These are phyloP conservation scores for Rhea pennata DNA, from an alignment of 2,113 vertebrate species.

Conservation along the genomic window DNA sequence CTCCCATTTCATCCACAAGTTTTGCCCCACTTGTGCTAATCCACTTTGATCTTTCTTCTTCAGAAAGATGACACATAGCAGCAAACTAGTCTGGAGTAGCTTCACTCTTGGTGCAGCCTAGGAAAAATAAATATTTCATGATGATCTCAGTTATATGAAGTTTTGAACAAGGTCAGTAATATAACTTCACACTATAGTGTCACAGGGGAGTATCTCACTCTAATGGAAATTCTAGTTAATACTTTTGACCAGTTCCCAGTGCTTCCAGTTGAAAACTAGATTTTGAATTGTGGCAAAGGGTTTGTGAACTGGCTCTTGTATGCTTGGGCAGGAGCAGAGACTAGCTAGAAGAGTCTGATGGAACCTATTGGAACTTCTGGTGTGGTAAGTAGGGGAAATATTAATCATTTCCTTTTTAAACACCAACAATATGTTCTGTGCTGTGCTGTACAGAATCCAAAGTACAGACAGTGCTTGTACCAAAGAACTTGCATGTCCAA, in stretches of 20 bases:
- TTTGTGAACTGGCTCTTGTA: background rate
- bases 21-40: background rate
- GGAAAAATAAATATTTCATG: background rate
- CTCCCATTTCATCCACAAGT: background rate
- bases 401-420: slow-evolving; percentile 39
- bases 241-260: background rate
- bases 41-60: background rate
- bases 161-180: background rate
- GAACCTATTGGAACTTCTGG: slow-evolving; percentile 22
- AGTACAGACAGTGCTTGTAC: slow-evolving; percentile 42
- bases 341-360: background rate
- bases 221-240: background rate
- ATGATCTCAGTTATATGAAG: background rate
- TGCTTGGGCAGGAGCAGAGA: background rate
- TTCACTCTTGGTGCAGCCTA: background rate
- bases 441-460: slow-evolving; percentile 20
- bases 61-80: background rate
- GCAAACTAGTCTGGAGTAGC: background rate
- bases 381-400: slow-evolving; percentile 13
- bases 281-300: background rate
- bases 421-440: slow-evolving; percentile 13
- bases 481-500: slow-evolving; percentile 25
- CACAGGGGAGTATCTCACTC: background rate
- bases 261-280: background rate
- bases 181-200: background rate